Evolutionary conservation across 2,113 vertebrate genomes (phyloP).

Genomic region (Guaruba guarouba): DNA sequence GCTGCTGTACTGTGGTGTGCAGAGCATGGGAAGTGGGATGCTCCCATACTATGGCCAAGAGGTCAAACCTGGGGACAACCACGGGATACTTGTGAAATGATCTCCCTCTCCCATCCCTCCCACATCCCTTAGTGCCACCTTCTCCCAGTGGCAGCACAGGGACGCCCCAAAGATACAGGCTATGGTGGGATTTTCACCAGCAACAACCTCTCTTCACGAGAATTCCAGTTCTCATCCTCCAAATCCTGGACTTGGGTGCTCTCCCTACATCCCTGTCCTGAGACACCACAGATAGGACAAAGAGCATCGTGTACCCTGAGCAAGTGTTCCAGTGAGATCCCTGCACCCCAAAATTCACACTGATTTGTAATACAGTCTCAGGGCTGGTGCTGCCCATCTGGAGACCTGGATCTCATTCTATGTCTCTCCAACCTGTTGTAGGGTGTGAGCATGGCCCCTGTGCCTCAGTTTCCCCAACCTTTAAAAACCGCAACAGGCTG

Average conservation of each 20-base stretch:
- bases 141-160: not conserved
- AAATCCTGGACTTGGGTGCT: not conserved
- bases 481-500: not conserved
- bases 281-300: not conserved
- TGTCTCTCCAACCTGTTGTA: accelerated
- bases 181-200: not conserved
- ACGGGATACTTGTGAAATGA: not conserved
- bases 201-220: not conserved
- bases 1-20: accelerated
- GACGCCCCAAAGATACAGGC: not conserved
- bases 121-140: not conserved
- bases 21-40: not conserved
- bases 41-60: not conserved
- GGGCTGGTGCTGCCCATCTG: not conserved
- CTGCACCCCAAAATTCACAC: not conserved
- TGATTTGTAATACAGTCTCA: not conserved
- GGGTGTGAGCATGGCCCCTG: accelerated
- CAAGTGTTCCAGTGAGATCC: not conserved
- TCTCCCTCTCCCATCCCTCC: not conserved
- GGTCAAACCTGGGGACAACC: not conserved
- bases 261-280: accelerated
- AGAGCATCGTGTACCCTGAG: not conserved
- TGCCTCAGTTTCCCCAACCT: not conserved
- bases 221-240: not conserved
- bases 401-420: not conserved